Percentiles rank a stretch among this genome's conserved stretches.
Conservation (phyloP, 2,113 vertebrate genomes). For the Amazona vittata region DNA sequence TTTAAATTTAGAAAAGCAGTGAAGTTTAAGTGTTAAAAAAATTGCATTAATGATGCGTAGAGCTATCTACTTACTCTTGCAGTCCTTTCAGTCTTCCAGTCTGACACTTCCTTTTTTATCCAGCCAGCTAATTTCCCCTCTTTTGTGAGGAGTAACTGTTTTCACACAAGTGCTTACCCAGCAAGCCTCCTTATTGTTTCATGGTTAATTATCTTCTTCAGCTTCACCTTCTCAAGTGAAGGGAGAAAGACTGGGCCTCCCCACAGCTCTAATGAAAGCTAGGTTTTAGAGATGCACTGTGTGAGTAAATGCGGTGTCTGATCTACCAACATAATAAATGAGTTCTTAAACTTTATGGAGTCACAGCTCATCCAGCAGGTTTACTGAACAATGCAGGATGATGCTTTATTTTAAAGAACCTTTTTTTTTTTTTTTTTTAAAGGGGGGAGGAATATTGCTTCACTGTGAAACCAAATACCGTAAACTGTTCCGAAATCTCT, state of each 20-base stretch:
- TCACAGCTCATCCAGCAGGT: conserved; percentile 56
- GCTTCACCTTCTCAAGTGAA: conserved; percentile 77
- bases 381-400: conserved; percentile 58
- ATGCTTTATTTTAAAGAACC: background rate
- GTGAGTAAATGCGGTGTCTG: conserved; percentile 75
- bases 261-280: conserved; percentile 72
- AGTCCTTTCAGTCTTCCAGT: conserved; percentile 79
- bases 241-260: conserved; percentile 61
- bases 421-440: conserved; percentile 32
- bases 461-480: background rate
- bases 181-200: conserved; percentile 82
- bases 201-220: conserved; percentile 82
- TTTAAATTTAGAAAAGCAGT: conserved; percentile 76
- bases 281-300: conserved; percentile 69
- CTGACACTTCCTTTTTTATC: conserved; percentile 82
- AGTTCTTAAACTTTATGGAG: conserved; percentile 78
- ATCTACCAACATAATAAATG: conserved; percentile 74
- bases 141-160: conserved; percentile 85
- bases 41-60: conserved; percentile 78
- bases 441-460: background rate
- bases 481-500: background rate
- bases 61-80: conserved; percentile 77
- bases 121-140: conserved; percentile 84
- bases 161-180: conserved; percentile 83
- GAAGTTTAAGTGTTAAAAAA: conserved; percentile 80